Evolutionary conservation across 2,797 vertebrate genomes (phyloP), one percentile per base, ranked within the genome.

Genomic region (Malacoctenus gilli): DNA sequence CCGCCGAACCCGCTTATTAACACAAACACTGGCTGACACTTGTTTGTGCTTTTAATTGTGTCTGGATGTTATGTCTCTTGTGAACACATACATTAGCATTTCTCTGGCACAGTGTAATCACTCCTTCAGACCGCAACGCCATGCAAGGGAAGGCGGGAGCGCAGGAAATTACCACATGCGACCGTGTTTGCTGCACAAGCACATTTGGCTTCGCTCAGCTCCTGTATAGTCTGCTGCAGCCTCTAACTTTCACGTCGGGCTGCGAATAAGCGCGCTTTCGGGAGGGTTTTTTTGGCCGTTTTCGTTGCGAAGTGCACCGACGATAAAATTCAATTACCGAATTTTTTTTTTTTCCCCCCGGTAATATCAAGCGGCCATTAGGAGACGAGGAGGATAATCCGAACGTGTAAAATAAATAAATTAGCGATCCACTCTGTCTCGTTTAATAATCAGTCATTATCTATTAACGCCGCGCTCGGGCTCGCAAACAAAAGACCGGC

Each of bases 21-120:
- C 71, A 76, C 84, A 91, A 90, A 92, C 85, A 88, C 78, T 82
- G 87, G 80, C 81, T 90, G 84, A 89, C 85, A 87, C 79, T 88
- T 87, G 82, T 89, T 90, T 92, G 81, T 83, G 85, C 79, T 86
- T 88, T 87, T 92, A 89, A 91, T 91, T 89, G 83, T 81, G 86
- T 86, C 82, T 89, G 82, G 84, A 90, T 92, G 85, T 90, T 84
- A 82, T 87, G 87, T 90, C 87, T 87, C 82, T 84, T 65, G 72
- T 64, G 75, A 89, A 86, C 83, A 86, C 77, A 87, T 72, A 88
- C 86, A 92, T 91, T 87, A 88, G 85, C 85, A 86, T 88, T 80
- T 84, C 73, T 84, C 71, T 81, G 65, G 78, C 82, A 81, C 57
- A 30, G 77, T 89, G 79, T 91, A 91, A 91, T 91, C 82, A 89